A percentile compares a stretch with the other conserved stretches of the same genome.
These are phyloP conservation scores for Zaprionus taronus DNA, from an alignment of 1,140 invertebrate genomes.

Conservation along the genomic window DNA sequence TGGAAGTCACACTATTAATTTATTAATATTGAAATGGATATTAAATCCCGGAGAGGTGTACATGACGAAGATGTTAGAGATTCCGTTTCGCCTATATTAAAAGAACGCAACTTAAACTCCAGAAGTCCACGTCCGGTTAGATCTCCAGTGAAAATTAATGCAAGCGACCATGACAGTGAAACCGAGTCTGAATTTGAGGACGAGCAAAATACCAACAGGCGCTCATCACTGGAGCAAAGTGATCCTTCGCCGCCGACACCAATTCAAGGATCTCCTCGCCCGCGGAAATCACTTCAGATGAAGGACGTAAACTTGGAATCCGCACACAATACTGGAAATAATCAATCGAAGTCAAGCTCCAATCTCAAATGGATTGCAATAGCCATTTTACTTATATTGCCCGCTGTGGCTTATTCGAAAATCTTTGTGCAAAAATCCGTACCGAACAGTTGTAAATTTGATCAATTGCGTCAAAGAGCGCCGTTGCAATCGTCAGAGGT, in stretches of 20 bases:
- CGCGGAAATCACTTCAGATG: background rate
- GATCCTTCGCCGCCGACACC: background rate
- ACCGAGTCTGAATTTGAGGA: constrained; percentile 6
- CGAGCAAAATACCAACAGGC: background rate
- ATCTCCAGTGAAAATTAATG: background rate
- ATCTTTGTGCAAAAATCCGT: background rate
- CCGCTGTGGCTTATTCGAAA: background rate
- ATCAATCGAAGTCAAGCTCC: no score
- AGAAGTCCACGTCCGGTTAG: background rate
- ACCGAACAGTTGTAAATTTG: constrained; percentile 47
- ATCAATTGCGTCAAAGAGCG: background rate
- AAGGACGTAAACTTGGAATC: background rate
- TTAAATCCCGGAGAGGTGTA: constrained; percentile 4
- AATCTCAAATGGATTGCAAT: background rate
- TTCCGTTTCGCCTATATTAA: constrained; percentile 1
- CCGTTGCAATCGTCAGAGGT: constrained; percentile 47
- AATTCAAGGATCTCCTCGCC: background rate
- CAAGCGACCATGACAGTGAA: constrained; percentile 14
- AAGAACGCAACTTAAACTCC: background rate
- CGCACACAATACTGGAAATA: background rate
- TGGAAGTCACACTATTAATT: background rate
- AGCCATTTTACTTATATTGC: constrained; percentile 7
- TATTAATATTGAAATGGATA: constrained; percentile 2
- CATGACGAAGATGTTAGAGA: background rate
- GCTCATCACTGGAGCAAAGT: background rate